Evolutionary conservation across 2,113 vertebrate species (phyloP), one percentile per base, ranked within the genome.

Genomic region (Ivindomyrus marchei): DNA sequence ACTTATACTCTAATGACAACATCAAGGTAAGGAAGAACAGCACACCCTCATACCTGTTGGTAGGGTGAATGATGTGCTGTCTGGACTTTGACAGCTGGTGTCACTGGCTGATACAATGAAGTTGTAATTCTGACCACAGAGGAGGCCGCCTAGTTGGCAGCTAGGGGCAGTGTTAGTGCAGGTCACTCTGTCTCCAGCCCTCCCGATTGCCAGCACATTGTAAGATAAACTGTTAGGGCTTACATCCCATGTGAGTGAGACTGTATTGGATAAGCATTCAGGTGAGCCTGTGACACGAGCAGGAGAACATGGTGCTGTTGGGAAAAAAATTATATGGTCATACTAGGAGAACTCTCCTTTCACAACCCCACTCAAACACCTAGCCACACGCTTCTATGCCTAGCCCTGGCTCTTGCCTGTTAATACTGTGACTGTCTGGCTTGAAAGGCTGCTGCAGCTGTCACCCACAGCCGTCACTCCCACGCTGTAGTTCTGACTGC

Each of bases 401-500:
- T 9, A 24, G 1, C 83, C 13, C 19, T 47, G 9, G 2, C 21
- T n/a, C 83, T 85, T 85, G 3, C 83, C 83, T 85, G 83, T 4
- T 0, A n/a, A 27, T n/a, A 85, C 10, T 85, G 42, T 85, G 45
- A 85, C 21, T 6, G 21, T 27, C 83, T 85, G 89, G 88, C 93
- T 95, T 89, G 86, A 88, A 84, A 70, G 89, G 87, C 93, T 92
- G 86, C 56, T 85, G 62, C 95, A 96, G 66, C 87, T 91, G 50
- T 91, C 90, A 88, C 94, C 90, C 27, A 0, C 74, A 89, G 93
- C 94, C 47, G 88, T 91, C 56, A 95, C 94, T 45, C 74, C 87
- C 8, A 96, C 88, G 21, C 24, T 93, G 91, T 96, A 96, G 53
- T 89, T 88, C 19, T 94, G 89, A 36, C 95, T 95, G 88, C 96